Conservation (phyloP, 1,140 invertebrate genomes). For the Ostrea denselamellosa region DNA sequence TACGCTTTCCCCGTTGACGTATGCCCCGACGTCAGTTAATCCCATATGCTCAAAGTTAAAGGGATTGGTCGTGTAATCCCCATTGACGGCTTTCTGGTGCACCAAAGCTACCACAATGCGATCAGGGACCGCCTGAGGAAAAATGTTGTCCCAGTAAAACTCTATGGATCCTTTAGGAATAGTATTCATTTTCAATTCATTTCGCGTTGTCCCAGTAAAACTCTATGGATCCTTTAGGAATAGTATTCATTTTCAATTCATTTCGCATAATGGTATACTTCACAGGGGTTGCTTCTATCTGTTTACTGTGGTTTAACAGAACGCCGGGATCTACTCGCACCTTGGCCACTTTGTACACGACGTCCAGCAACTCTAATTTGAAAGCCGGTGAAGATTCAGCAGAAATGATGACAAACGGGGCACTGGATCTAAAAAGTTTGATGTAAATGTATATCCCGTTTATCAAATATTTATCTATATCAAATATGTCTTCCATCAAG, state of each 20-base stretch:
- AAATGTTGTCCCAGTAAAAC: too few relatives aligned
- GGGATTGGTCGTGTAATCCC: constrained; percentile 52
- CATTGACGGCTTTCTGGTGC: constrained; percentile 47
- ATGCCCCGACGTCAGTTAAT: constrained; percentile 32
- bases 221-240: constrained; percentile 39
- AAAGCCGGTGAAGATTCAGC: constrained; percentile 28
- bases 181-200: too few relatives aligned
- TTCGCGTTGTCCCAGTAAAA: constrained; percentile 56
- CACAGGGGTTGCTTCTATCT: constrained; percentile 47
- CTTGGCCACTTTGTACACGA: constrained; percentile 44
- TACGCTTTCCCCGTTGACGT: constrained; percentile 51
- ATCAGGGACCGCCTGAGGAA: constrained; percentile 44
- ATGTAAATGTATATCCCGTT: constrained; percentile 48
- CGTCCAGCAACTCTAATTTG: constrained; percentile 48
- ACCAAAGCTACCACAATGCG: constrained; percentile 31
- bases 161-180: too few relatives aligned
- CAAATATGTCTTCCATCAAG: constrained; percentile 42
- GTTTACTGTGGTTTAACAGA: constrained; percentile 48
- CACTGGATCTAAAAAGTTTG: constrained; percentile 51
- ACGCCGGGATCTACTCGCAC: constrained; percentile 52
- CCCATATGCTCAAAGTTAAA: constrained; percentile 48
- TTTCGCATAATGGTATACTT: constrained; percentile 44
- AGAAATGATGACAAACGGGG: constrained; percentile 47
- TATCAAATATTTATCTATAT: constrained; percentile 52
- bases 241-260: constrained; percentile 46